Evolutionary conservation across 2,113 vertebrate species (phyloP).

Genomic region (Australoheros scitulus): DNA sequence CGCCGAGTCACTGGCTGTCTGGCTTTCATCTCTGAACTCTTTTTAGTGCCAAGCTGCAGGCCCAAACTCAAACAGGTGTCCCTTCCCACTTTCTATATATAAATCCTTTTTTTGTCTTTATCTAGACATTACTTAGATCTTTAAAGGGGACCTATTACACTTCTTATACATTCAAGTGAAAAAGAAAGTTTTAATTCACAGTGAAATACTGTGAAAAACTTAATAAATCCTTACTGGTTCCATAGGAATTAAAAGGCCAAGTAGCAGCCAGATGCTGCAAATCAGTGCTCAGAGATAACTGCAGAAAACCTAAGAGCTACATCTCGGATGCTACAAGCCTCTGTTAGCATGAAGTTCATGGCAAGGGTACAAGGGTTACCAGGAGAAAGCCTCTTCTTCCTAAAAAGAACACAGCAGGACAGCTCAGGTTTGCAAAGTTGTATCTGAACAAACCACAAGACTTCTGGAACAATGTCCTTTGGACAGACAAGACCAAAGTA

Average conservation of each 20-base stretch:
- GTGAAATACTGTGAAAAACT: too few species aligned
- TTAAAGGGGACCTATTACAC: neutral
- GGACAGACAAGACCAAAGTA: too few species aligned
- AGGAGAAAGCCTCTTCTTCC: neutral
- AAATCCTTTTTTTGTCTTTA: conserved; percentile 5
- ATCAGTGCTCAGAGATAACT: neutral
- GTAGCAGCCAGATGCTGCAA: neutral
- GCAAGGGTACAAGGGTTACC: neutral
- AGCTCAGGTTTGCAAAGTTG: neutral
- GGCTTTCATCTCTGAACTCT: conserved; percentile 61
- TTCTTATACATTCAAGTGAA: neutral
- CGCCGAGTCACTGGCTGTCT: conserved; percentile 10
- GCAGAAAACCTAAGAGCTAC: neutral
- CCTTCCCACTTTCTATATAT: neutral
- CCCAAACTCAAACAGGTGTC: conserved; percentile 48
- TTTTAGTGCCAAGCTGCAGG: conserved; percentile 34
- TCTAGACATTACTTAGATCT: neutral
- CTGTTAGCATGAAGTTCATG: neutral
- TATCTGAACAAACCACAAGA: too few species aligned
- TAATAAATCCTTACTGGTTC: neutral
- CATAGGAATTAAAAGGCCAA: neutral
- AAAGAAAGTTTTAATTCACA: neutral
- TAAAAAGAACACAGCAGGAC: neutral
- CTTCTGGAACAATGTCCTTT: neutral
- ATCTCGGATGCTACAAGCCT: neutral